phyloP scores from a whole-genome alignment of 1,140 invertebrate genomes.

The Dreissena polymorpha region DNA sequence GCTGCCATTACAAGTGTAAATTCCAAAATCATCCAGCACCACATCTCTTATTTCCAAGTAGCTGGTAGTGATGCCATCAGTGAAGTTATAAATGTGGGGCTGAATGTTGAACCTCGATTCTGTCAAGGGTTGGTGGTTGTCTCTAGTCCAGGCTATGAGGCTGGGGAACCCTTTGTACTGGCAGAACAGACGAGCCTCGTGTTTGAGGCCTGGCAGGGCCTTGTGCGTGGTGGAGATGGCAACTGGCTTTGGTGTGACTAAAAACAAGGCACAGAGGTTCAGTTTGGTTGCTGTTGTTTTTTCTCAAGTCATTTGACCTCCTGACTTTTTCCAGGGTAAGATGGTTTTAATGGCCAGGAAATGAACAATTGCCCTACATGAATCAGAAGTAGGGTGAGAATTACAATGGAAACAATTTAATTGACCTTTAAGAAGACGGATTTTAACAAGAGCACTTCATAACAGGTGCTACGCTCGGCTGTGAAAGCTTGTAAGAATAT shows the following conservation, averaged over 20 bases:
- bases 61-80: not conserved
- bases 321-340: too few relatives aligned
- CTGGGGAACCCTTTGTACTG: slow-evolving; percentile 51
- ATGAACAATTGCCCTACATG: too few relatives aligned
- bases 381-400: too few relatives aligned
- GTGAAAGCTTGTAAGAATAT: too few relatives aligned
- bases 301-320: too few relatives aligned
- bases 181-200: slow-evolving; percentile 26
- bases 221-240: not conserved
- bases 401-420: too few relatives aligned
- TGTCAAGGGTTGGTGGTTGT: not conserved
- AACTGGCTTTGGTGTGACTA: not conserved
- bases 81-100: not conserved
- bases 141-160: slow-evolving; percentile 45
- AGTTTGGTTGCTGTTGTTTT: slow-evolving; percentile 29
- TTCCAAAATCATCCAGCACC: slow-evolving; percentile 35
- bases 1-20: slow-evolving; percentile 43
- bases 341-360: too few relatives aligned
- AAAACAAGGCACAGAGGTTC: too few relatives aligned
- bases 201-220: slow-evolving; percentile 5
- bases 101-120: not conserved
- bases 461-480: too few relatives aligned
- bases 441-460: too few relatives aligned
- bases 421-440: too few relatives aligned
- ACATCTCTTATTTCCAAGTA: slow-evolving; percentile 35